Evolutionary conservation across 2,797 vertebrate genomes (phyloP).

Genomic region (Thalassophryne amazonica): DNA sequence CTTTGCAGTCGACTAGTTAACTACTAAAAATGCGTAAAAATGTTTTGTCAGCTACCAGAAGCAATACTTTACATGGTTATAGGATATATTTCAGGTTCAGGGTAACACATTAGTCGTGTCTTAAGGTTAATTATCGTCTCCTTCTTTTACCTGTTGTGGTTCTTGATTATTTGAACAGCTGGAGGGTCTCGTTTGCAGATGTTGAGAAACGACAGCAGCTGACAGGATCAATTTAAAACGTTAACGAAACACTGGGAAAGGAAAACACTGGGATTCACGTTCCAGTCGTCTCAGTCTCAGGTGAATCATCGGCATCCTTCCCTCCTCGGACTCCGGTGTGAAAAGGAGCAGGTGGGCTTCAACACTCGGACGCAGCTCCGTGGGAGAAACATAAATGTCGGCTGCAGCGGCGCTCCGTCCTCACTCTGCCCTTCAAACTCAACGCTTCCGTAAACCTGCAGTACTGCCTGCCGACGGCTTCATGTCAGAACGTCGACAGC

Average conservation of each 20-base stretch:
- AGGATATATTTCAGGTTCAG: no score
- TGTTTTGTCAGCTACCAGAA: no score
- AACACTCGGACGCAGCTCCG: no score
- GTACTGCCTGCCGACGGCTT: no score
- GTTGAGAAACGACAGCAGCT: neutral
- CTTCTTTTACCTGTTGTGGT: conserved; percentile 52
- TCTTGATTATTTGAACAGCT: neutral
- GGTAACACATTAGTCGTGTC: no score
- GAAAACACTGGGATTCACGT: conserved; percentile 37
- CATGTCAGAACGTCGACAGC: no score
- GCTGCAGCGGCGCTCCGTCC: conserved; percentile 1
- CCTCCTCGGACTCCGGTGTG: conserved; percentile 8
- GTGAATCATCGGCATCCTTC: conserved; percentile 54
- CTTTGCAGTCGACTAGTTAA: no score
- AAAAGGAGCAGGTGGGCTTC: conserved; percentile 35
- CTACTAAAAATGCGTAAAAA: no score
- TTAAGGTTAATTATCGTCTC: conserved; percentile 21
- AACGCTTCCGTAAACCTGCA: no score
- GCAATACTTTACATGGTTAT: no score
- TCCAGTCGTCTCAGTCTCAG: conserved; percentile 18
- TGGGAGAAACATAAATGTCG: neutral
- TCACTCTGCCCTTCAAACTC: conserved; percentile 53
- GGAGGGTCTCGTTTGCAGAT: conserved; percentile 3
- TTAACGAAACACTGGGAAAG: no score
- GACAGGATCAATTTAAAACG: neutral